Evolutionary conservation across 2,888 invertebrate genomes (phyloP), one percentile per base, ranked within the genome.

Genomic region (Scaptomyza cyrtandrae): DNA sequence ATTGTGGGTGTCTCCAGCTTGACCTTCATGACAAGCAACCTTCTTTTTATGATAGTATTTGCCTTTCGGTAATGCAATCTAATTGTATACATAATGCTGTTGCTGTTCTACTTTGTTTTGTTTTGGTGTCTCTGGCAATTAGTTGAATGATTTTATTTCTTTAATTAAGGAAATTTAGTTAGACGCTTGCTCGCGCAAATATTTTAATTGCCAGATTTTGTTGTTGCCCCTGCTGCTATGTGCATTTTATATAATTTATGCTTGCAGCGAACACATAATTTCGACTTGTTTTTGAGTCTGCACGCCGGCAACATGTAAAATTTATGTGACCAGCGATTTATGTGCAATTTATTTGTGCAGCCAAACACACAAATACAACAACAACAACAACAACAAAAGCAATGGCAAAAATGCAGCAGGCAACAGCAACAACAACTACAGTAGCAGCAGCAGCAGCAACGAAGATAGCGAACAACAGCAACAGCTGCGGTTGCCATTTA

Each of bases 271-370:
- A 70, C 85, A 78, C 81, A 82, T 84, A 84, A 83, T 86, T 83
- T 87, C 62, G 71, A 86, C 85, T 84, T 75, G 86, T 78, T 82
- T 84, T 69, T 65, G 59, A 67, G 66, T 79, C 81, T 80, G 78
- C 84, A 80, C 75, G 79, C 82, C 71, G 85, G 83, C 78, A 83
- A 70, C 78, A 85, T 85, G 88, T 81, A 75, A 81, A 86, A 85
- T 86, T 85, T 86, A 86, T 87, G 88, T 88, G 86, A 73, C 74
- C 77, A 80, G 77, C 88, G 86, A 84, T 88, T 87, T 85, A 88
- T 86, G 88, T 78, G 88, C 88, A 88, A 88, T 85, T 86, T 85
- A 84, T 84, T 87, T 84, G 88, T 82, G 84, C 80, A 77, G 77
- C 65, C 74, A 73, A 85, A 87, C 62, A 81, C 66, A 52, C 19